Percentiles rank a stretch among this genome's conserved stretches.
phyloP scores from a whole-genome alignment of 2,888 invertebrate species.

The Polydrusus pterygomalis region DNA sequence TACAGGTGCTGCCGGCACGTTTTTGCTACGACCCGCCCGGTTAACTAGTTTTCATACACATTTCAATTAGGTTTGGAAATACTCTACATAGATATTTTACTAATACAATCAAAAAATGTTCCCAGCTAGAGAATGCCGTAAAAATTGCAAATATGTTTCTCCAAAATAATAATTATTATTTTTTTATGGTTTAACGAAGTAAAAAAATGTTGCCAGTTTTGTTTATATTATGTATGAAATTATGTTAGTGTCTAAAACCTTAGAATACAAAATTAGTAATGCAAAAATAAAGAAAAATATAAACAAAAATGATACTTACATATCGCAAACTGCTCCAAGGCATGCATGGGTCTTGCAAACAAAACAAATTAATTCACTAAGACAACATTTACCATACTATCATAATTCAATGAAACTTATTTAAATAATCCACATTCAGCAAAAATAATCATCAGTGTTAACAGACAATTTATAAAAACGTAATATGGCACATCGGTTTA shows the following conservation, averaged over 20 bases:
- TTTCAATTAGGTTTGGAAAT: too few relatives aligned
- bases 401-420: neutral
- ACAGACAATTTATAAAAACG: neutral
- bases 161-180: too few relatives aligned
- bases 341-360: constrained; percentile 86
- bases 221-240: neutral
- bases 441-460: neutral
- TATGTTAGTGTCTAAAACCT: constrained; percentile 5
- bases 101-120: neutral
- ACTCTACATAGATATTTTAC: neutral
- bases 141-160: too few relatives aligned
- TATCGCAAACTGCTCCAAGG: constrained; percentile 90
- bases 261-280: neutral
- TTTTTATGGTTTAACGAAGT: neutral
- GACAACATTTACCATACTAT: constrained; percentile 64
- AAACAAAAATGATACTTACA: constrained; percentile 81
- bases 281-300: constrained; percentile 4
- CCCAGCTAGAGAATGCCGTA: neutral
- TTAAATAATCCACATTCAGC: constrained; percentile 42
- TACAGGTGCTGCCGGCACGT: too few relatives aligned
- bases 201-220: neutral
- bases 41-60: too few relatives aligned
- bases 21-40: too few relatives aligned
- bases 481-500: neutral
- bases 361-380: constrained; percentile 66